Percentiles rank a stretch among this genome's conserved stretches.
These are phyloP conservation scores for Lepilemur ruficaudatus DNA, from an alignment of 2,797 vertebrate genomes.

Conservation along the genomic window DNA sequence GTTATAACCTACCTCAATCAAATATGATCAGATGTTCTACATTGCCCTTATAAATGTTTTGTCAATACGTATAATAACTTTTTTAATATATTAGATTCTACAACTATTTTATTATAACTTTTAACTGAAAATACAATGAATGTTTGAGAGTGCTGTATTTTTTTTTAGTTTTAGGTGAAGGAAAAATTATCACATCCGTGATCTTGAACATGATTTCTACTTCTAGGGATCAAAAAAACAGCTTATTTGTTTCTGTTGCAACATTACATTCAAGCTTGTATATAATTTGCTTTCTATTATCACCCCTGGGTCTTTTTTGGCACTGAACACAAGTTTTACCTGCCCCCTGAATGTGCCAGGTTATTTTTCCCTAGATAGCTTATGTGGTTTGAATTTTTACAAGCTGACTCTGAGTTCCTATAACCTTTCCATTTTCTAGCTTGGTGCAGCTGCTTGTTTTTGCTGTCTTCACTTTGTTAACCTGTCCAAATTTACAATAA, in stretches of 20 bases:
- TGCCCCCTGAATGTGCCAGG: background rate
- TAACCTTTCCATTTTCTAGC: background rate
- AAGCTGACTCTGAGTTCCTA: background rate
- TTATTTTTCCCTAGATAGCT: constrained; percentile 15
- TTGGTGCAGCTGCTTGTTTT: background rate
- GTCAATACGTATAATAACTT: background rate
- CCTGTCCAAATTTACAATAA: background rate
- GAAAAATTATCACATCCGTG: background rate
- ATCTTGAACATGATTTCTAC: background rate
- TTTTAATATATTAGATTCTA: background rate
- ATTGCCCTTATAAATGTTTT: background rate
- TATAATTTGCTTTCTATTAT: constrained; percentile 24
- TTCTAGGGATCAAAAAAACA: constrained; percentile 13
- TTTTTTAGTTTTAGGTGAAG: background rate
- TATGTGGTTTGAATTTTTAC: constrained; percentile 52
- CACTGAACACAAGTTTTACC: background rate
- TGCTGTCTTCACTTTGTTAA: background rate
- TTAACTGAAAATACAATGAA: background rate
- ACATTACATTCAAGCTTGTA: background rate
- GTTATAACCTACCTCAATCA: background rate
- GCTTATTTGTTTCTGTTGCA: background rate
- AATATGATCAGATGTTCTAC: background rate
- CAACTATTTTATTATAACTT: background rate
- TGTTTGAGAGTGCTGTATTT: background rate
- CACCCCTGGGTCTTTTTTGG: background rate